A percentile compares a stretch with the other conserved stretches of the same genome.
These are phyloP conservation scores for Dermochelys coriacea DNA, from an alignment of 2,797 vertebrate genomes.

Conservation along the genomic window DNA sequence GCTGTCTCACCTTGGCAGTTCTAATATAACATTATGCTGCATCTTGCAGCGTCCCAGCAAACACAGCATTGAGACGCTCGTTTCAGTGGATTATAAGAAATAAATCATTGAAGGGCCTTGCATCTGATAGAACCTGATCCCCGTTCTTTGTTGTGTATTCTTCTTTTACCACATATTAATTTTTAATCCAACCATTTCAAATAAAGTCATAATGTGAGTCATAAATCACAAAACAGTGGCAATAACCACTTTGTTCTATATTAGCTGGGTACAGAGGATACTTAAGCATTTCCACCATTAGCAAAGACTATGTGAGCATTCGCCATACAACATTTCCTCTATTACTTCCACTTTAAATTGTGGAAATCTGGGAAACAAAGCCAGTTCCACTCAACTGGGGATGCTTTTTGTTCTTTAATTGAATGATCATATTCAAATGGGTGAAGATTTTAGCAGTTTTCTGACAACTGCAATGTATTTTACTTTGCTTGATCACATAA, in stretches of 20 bases:
- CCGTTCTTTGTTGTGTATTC: constrained; percentile 71
- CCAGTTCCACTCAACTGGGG: constrained; percentile 69
- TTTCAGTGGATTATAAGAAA: constrained; percentile 44
- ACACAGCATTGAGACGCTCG: constrained; percentile 2
- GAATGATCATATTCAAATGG: constrained; percentile 71
- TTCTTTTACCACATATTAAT: constrained; percentile 81
- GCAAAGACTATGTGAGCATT: constrained; percentile 61
- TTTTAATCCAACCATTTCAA: constrained; percentile 84
- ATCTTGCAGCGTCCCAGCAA: constrained; percentile 10
- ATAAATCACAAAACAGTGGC: constrained; percentile 82
- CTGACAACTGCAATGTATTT: constrained; percentile 55
- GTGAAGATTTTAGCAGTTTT: constrained; percentile 60
- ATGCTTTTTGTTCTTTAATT: constrained; percentile 76
- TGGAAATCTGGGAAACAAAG: constrained; percentile 71
- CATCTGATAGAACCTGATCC: constrained; percentile 55
- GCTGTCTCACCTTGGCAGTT: constrained; percentile 63
- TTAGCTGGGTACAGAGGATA: constrained; percentile 63
- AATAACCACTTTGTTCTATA: constrained; percentile 79
- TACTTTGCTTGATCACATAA: constrained; percentile 11
- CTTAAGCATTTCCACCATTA: constrained; percentile 80
- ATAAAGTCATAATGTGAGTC: constrained; percentile 81
- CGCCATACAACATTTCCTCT: constrained; percentile 44
- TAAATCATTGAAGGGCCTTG: constrained; percentile 51
- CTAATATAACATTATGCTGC: constrained; percentile 10
- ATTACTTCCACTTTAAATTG: constrained; percentile 66